Evolutionary conservation across 53 echinoderm and acorn worm species (phyloP), one percentile per base, ranked within the genome.

Genomic region (Mesocentrotus franciscanus): DNA sequence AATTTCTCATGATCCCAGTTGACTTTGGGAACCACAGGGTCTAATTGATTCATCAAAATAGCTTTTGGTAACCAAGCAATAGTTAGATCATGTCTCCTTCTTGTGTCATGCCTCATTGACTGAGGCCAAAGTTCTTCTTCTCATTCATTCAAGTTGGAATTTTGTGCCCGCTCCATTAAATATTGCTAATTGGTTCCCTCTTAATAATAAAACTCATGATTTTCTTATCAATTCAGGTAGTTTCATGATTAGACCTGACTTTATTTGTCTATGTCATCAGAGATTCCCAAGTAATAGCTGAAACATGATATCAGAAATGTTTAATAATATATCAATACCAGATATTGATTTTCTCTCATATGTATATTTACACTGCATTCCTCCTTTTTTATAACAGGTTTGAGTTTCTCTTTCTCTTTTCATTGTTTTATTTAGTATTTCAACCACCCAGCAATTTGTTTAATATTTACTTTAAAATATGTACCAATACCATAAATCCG

Each of bases 1-100:
- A 87, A 87, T 87, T 87, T 87, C 84, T 87, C 58, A 75, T 58
- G 87, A 59, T 87, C 12, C 26, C 55, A 5, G 10, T 29, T 87
- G 87, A 84, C 84, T 84, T 87, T 87, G 56, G 58, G 56, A 87
- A 87, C 87, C 59, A 58, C 87, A 87, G 58, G 29, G 87, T 87
- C n/a, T 58, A 87, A 58, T 87, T 87, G 57, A 87, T 58, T 2
- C 24, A 58, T 87, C 26, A 56, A 58, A 87, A 75, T 11, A n/a
- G 87, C 58, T 17, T 56, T 56, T n/a, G 59, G 87, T 87, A n/a
- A 29, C 87, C 14, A 27, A 58, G 87, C 59, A 59, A 87, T 59
- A 87, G 10, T 17, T 36, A 1, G 36, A 42, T 56, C 58, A 87
- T 87, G 87, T 87, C 87, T 87, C 57, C 58, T 1, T 26, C 58